phyloP scores from a whole-genome alignment of 2,797 vertebrate species.

The Podarcis lilfordi region DNA sequence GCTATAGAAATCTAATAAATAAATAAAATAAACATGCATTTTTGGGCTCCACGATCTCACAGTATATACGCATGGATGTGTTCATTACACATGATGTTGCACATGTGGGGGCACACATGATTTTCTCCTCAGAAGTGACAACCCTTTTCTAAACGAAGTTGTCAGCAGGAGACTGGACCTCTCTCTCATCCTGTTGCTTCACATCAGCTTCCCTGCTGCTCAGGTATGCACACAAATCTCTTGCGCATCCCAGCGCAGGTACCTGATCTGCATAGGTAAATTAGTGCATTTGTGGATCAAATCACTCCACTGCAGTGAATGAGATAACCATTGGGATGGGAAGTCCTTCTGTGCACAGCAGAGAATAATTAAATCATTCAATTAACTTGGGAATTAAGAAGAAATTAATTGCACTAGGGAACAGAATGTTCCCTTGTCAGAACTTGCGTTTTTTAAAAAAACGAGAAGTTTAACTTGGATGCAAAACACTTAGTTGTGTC shows the following conservation, averaged over 20 bases:
- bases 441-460: neutral
- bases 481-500: neutral
- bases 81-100: neutral
- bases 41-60: no score
- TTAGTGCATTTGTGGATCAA: neutral
- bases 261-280: neutral
- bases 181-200: neutral
- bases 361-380: slow-evolving; percentile 6
- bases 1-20: no score
- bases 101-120: neutral
- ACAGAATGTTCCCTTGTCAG: neutral
- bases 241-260: neutral
- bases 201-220: neutral
- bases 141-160: neutral
- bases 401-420: neutral
- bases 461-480: neutral
- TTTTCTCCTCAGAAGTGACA: neutral
- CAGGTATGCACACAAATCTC: neutral
- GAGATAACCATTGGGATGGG: neutral
- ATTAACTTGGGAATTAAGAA: neutral
- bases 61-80: neutral
- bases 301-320: neutral
- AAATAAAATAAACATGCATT: no score
- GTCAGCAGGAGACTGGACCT: neutral
- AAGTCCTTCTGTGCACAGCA: neutral